These are phyloP conservation scores for Bombyx mandarina DNA, from an alignment of 1,140 invertebrate genomes.

Conservation along the genomic window DNA sequence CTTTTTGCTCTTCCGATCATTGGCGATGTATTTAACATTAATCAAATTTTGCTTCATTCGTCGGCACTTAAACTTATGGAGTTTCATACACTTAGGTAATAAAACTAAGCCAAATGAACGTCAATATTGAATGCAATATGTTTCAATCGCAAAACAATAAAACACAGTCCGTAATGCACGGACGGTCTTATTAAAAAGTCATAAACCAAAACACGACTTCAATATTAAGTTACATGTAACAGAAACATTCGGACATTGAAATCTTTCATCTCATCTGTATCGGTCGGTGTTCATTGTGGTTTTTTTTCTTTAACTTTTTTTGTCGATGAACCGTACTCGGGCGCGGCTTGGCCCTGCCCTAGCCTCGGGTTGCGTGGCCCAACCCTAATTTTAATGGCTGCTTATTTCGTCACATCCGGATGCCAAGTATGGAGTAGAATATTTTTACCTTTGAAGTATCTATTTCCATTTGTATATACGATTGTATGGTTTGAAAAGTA, in stretches of 20 bases:
- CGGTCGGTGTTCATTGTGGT: slow-evolving; percentile 54
- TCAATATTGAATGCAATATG: no score
- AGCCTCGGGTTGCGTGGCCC: slow-evolving; percentile 53
- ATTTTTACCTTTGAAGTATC: neutral
- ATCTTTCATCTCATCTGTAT: slow-evolving; percentile 62
- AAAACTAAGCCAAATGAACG: no score
- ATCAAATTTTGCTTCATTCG: no score
- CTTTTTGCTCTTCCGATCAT: slow-evolving; percentile 3
- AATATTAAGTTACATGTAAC: slow-evolving; percentile 60
- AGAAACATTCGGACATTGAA: slow-evolving; percentile 48
- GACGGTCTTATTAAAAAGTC: slow-evolving; percentile 19
- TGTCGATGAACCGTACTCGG: slow-evolving; percentile 25
- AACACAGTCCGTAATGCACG: neutral
- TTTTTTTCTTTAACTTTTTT: slow-evolving; percentile 44
- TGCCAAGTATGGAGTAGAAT: slow-evolving; percentile 39
- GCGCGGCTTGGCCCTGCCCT: slow-evolving; percentile 56
- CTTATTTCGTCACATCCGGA: slow-evolving; percentile 54
- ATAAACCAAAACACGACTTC: slow-evolving; percentile 24
- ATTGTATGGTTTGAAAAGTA: no score
- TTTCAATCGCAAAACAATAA: no score
- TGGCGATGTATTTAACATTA: no score
- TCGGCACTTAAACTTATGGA: no score
- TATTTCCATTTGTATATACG: no score
- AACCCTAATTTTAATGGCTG: slow-evolving; percentile 70
- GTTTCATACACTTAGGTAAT: no score